phyloP scores from a whole-genome alignment of 1,140 invertebrate genomes.

The Caerostris extrusa region DNA sequence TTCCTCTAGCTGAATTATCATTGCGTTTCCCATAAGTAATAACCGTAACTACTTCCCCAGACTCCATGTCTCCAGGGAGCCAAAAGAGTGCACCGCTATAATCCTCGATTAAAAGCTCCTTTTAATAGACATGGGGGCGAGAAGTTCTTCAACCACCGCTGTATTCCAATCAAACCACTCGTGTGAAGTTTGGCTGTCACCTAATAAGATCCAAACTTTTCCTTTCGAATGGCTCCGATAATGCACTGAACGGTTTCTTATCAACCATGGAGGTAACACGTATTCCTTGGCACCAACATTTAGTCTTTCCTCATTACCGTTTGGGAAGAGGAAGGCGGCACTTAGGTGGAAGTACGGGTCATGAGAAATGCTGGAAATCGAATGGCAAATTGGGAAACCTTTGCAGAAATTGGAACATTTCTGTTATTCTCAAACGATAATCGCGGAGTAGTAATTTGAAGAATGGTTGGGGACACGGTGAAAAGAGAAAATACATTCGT shows the following conservation, averaged over 20 bases:
- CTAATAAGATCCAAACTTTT: too few relatives aligned
- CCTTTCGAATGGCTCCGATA: too few relatives aligned
- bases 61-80: too few relatives aligned
- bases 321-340: neutral
- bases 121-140: neutral
- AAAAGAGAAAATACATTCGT: neutral
- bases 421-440: neutral
- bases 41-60: too few relatives aligned
- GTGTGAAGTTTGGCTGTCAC: too few relatives aligned
- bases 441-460: neutral
- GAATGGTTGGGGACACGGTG: neutral
- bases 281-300: neutral
- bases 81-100: neutral
- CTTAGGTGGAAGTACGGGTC: neutral
- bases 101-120: neutral
- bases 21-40: too few relatives aligned
- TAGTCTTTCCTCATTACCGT: constrained; percentile 24
- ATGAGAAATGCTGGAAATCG: constrained; percentile 34
- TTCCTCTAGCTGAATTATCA: too few relatives aligned
- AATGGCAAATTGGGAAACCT: constrained; percentile 8
- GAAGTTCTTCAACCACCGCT: too few relatives aligned
- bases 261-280: too few relatives aligned
- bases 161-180: neutral
- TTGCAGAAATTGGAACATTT: neutral
- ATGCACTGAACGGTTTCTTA: too few relatives aligned